These are phyloP conservation scores for Bucorvus abyssinicus DNA, from an alignment of 2,797 vertebrate genomes.

Conservation along the genomic window DNA sequence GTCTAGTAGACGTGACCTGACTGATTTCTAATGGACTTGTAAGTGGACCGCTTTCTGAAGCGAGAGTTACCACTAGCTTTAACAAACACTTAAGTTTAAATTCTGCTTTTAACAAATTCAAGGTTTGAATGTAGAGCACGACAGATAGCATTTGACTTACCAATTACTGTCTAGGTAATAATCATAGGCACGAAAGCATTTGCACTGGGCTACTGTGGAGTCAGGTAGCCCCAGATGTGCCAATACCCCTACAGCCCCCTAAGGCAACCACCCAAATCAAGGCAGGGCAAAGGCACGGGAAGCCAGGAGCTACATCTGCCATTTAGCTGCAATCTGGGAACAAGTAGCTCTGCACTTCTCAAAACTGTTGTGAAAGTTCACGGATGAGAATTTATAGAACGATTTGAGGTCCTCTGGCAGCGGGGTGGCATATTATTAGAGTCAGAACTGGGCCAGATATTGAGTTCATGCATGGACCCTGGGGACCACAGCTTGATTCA, in stretches of 20 bases:
- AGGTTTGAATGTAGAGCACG: background rate
- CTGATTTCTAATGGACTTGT: background rate
- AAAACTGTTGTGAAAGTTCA: background rate
- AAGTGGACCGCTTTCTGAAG: background rate
- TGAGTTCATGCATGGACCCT: background rate
- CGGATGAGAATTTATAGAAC: background rate
- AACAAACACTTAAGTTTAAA: background rate
- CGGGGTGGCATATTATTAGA: background rate
- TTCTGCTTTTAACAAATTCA: background rate
- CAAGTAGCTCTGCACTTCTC: background rate
- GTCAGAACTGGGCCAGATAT: background rate
- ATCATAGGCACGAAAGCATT: background rate
- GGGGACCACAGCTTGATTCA: background rate
- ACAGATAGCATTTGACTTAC: background rate
- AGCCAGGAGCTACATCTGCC: background rate
- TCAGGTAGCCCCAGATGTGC: background rate
- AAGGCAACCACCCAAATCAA: background rate
- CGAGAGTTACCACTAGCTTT: background rate
- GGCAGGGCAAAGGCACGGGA: background rate
- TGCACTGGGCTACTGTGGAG: background rate
- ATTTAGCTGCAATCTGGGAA: background rate
- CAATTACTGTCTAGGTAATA: background rate
- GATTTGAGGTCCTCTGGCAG: background rate
- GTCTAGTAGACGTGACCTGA: background rate
- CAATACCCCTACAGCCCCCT: background rate